Evolutionary conservation across 2,797 vertebrate species (phyloP).

Genomic region (Amblyraja radiata): DNA sequence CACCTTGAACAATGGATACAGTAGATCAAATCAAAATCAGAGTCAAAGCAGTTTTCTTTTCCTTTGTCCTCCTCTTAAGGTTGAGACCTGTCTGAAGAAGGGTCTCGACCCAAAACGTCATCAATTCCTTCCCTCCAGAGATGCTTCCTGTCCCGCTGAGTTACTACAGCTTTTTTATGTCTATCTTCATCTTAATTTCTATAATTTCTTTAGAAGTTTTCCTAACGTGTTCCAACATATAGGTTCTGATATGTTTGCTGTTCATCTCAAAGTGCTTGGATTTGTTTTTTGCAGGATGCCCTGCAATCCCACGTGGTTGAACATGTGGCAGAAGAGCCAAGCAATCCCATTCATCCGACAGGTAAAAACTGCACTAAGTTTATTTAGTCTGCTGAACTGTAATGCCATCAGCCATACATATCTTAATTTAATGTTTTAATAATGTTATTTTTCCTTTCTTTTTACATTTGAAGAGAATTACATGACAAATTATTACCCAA

Average conservation of each 20-base stretch:
- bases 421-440: neutral
- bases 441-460: neutral
- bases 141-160: too few species aligned
- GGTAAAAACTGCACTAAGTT: neutral
- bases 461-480: neutral
- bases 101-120: too few species aligned
- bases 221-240: neutral
- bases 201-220: neutral
- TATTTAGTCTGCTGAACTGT: neutral
- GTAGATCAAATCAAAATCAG: too few species aligned
- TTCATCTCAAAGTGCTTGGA: neutral
- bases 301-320: slow-evolving; percentile 27
- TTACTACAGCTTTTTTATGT: too few species aligned
- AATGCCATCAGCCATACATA: neutral
- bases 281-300: slow-evolving; percentile 25
- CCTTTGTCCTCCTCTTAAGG: neutral
- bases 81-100: too few species aligned
- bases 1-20: too few species aligned
- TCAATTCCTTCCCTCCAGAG: too few species aligned
- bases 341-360: neutral
- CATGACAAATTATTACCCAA: too few species aligned
- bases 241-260: neutral
- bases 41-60: neutral
- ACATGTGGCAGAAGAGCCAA: neutral
- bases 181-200: neutral